Percentiles rank a stretch among this genome's conserved stretches.
phyloP scores from a whole-genome alignment of 1,140 invertebrate genomes.

The Drosophila baimaii region DNA sequence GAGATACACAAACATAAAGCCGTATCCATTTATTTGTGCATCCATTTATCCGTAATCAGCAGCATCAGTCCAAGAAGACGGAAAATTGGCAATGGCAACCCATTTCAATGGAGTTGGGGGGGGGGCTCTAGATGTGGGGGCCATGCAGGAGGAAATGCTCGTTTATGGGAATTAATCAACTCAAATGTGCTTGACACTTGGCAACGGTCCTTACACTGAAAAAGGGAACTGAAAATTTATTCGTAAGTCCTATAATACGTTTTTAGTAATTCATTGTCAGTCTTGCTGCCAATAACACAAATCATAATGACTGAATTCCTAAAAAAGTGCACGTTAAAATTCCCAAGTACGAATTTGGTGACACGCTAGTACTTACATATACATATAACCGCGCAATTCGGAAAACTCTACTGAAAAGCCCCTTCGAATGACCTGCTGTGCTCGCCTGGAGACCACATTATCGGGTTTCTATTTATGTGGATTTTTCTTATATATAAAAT shows the following conservation, averaged over 20 bases:
- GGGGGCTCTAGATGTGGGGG: conserved; percentile 12
- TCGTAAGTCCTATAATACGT: no score
- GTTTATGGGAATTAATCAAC: conserved; percentile 70
- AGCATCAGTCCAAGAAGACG: conserved; percentile 18
- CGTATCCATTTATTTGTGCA: conserved; percentile 33
- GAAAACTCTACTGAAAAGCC: no score
- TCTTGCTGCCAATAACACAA: neutral
- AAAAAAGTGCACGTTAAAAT: no score
- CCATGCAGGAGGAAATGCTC: conserved; percentile 55
- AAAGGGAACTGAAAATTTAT: neutral
- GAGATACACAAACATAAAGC: conserved; percentile 43
- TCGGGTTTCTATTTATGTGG: no score
- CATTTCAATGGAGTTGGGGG: conserved; percentile 10
- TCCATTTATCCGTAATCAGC: conserved; percentile 33
- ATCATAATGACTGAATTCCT: no score
- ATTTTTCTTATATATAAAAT: no score
- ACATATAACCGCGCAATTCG: no score
- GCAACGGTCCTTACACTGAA: conserved; percentile 37
- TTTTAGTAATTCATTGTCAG: neutral
- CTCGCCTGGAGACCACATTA: no score
- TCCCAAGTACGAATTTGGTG: no score
- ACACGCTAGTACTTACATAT: no score
- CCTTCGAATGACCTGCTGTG: no score
- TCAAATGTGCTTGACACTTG: conserved; percentile 54
- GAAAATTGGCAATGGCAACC: conserved; percentile 62